Evolutionary conservation across 1,140 invertebrate species (phyloP), one percentile per base, ranked within the genome.

Genomic region (Atta colombica): DNA sequence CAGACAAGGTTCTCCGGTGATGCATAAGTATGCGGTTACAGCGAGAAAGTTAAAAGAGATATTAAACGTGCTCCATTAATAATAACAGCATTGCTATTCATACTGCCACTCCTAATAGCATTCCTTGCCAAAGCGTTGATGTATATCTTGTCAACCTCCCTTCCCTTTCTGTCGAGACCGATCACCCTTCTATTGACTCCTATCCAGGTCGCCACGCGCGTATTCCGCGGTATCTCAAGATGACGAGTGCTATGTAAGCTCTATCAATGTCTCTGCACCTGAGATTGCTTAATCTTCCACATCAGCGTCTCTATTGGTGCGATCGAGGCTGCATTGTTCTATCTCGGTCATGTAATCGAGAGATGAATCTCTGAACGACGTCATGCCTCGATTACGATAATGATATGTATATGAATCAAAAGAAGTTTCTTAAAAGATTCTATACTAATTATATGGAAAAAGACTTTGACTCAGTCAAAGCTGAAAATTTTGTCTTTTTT

Each of bases 71-170:
- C 51, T 84, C 89, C 90, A 90, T 91, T 91, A 91, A 85, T 85
- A 85, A 75, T 91, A 91, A 90, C 85, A 78, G 88, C 87, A 71
- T 77, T 77, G 66, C 82, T 66, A 89, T 88, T 86, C 82, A 90
- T 90, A 91, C 61, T 81, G 72, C 68, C 58, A 72, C 78, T 69
- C 71, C 71, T 55, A 68, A 86, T 39, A 58, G 74, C 75, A 66
- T 68, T 77, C 82, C 75, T 78, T 66, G 53, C 82, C 68, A 49
- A 80, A 68, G 55, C 63, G 21, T 58, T 66, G 75, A 65, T 77
- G 66, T 69, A 71, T 89, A 71, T 89, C 61, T 87, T 63, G 71
- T 25, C 51, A 71, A 78, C 35, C 60, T 69, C 49, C 49, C 49
- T 51, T 21, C 25, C 6, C 25, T 1, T 49, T 63, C n/a, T 16